Base-by-base conservation (phyloP, 2,797 vertebrate species). In the Chaenodraco wilsoni region DNA sequence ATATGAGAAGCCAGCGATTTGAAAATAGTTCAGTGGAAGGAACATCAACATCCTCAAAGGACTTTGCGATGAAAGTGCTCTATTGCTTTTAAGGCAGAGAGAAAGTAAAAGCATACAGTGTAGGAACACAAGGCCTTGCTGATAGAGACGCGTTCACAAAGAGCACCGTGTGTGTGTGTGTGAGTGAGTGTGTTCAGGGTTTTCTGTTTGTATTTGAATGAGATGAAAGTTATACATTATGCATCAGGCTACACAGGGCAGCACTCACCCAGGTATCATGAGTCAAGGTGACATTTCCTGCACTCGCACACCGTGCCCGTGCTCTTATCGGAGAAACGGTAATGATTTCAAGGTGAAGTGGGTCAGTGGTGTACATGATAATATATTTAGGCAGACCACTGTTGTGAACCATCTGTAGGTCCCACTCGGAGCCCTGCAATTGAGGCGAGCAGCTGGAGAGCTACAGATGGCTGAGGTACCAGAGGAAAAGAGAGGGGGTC, bases 371-470 rank as follows among this genome's bases (percentile, higher is more conserved):
- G 91, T 92, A 92, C 91, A 88, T 77, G 52, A 67, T 95, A 80
- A 93, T 95, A 89, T 93, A 85, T 94, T 96, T 93, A 92, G 92
- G 91, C 89, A 90, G 92, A 80, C 92, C 92, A 90, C 90, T 89
- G 73, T 93, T 85, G 89, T 90, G 91, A 93, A 83, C 90, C 87
- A 93, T 95, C 91, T 95, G 90, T 83, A 88, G 85, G 72, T 89
- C 76, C 81, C 81, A 51, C 71, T 84, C 84, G 48, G 78, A 79
- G 92, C 62, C 72, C 72, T 80, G 84, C 89, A 75, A 92, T 92
- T 93, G 88, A 91, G 86, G 76, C 88, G 90, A 95, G 91, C 94
- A 95, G 92, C 94, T 95, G 92, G 86, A 93, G 90, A 88, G 79
- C 86, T 94, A 87, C 95, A 95, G 93, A 93, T 95, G 94, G 92